Evolutionary conservation across 2,888 invertebrate species (phyloP), one percentile per base, ranked within the genome.

Genomic region (Endotricha flammealis): DNA sequence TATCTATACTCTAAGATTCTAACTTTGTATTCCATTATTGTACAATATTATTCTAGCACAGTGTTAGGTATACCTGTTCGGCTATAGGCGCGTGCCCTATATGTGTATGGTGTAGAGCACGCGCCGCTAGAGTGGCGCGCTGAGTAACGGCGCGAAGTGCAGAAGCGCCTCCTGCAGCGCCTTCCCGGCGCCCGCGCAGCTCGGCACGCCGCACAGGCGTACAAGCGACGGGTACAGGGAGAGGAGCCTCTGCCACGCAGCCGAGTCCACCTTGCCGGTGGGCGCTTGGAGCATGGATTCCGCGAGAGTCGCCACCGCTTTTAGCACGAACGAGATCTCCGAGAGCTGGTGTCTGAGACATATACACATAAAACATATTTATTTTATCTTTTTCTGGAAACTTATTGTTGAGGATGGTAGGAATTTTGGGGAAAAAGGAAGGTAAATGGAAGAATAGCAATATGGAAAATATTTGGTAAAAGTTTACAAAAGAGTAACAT

Each of bases 311-410:
- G 97, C 95, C 36, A 98, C 92, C 36, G 98, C 98, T 77, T 97
- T 96, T 36, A 98, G 75, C 13, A 98, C 98, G 78, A 98, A 98
- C 31, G 97, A 96, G 75, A 98, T 96, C 86, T 98, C 98, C 2
- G 97, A 96, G 44, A 98, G 88, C 44, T 97, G 91, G 68, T 97
- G 96, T 80, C 97, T 96, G 73, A 42, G 79, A 70, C 31, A 55
- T 44, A 34, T 44, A 11, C 17, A 17, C 28, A 14, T 12, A 27
- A 14, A 12, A 25, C 13, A 2, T 8, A 9, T 8, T 6, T 12
- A 20, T 39, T 27, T 10, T 12, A 9, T 2, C 11, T 27, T 12
- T 12, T 12, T 12, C 27, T 10, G 27, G n/a, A n/a, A n/a, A n/a
- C n/a, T n/a, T n/a, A n/a, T n/a, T n/a, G n/a, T n/a, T n/a, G n/a